Base-by-base conservation (phyloP, 2,888 invertebrate species). In the Chaetoderma sp. region DNA sequence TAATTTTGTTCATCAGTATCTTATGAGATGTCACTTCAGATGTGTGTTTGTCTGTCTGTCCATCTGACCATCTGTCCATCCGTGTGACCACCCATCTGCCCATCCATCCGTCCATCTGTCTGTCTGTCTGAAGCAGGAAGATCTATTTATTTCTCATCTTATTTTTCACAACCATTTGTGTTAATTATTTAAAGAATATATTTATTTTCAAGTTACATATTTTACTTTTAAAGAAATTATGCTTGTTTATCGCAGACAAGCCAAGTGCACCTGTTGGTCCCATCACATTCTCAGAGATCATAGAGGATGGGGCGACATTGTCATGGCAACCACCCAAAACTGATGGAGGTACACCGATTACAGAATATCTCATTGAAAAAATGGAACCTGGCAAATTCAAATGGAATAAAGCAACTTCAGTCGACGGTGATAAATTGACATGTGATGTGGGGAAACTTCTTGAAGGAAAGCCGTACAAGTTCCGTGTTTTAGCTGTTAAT, bases 401-500 rank as follows among this genome's bases (percentile, higher is more conserved):
- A 33, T 52, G 52, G 52, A 32, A 28, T 4, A 28, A 52, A 28
- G 16, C 16, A 3, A 33, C 28, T 16, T 16, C n/a, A 13, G 4
- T 52, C n/a, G 52, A 52, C 32, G 18, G 28, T n/a, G 16, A 28
- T 2, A 18, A 52, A 13, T 16, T 21, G 2, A 4, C 52, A 3
- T 52, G 32, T 13, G 90, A 91, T 42, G 78, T 78, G 1, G 66
- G 72, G 16, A 91, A 91, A 82, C 88, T 96, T 65, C 90, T 91
- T 72, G 92, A 93, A 82, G 93, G 93, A 80, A 89, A 90, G 44
- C 92, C 94, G 78, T 96, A 96, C 83, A 90, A 93, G 88, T 95
- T 96, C 90, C 90, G 95, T 70, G 91, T 96, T 25, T 91, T 92
- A 78, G 95, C 95, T 1, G 91, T 92, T 73, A 96, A 96, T 87